Evolutionary conservation across 2,888 invertebrate species (phyloP).

Genomic region (Plebejus melissa): DNA sequence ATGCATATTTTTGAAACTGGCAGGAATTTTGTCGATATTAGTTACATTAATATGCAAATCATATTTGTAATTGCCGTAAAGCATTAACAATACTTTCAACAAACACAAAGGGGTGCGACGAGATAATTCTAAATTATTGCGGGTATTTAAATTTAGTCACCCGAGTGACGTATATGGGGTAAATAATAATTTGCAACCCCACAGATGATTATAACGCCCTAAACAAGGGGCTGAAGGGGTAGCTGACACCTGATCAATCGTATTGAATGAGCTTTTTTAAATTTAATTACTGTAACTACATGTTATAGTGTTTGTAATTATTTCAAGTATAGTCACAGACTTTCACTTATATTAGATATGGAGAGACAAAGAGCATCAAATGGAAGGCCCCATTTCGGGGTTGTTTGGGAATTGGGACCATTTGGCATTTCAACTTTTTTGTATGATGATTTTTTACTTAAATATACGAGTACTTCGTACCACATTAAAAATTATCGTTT

Average conservation of each 20-base stretch:
- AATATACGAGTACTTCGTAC: too few species aligned
- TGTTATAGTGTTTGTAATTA: conserved; percentile 7
- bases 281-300: conserved; percentile 10
- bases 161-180: conserved; percentile 65
- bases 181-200: conserved; percentile 77
- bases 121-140: conserved; percentile 73
- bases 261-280: conserved; percentile 34
- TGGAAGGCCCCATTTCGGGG: too few species aligned
- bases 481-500: too few species aligned
- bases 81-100: conserved; percentile 16
- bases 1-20: not conserved
- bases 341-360: too few species aligned
- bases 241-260: conserved; percentile 66
- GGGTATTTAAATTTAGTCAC: conserved; percentile 62
- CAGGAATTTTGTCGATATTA: not conserved
- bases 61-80: not conserved
- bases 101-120: conserved; percentile 42
- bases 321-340: not conserved
- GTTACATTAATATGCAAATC: not conserved
- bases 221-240: conserved; percentile 40
- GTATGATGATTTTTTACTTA: too few species aligned
- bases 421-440: too few species aligned
- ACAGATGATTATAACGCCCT: conserved; percentile 56
- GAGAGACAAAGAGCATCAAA: too few species aligned
- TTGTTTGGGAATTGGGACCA: too few species aligned